These are phyloP conservation scores for Alca torda DNA, from an alignment of 2,797 vertebrate species.

Conservation along the genomic window DNA sequence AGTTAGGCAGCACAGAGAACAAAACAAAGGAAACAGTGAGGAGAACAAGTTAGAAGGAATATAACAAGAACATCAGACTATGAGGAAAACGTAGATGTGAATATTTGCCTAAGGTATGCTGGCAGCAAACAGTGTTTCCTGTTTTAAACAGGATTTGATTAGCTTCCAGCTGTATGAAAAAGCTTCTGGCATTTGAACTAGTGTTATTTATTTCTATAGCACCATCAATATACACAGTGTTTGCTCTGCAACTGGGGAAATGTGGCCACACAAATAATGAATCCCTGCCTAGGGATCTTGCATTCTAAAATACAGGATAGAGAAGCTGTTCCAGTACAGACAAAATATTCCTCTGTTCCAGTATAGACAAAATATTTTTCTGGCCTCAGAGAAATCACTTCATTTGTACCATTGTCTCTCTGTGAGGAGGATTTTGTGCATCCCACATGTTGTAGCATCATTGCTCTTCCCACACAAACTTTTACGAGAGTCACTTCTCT, in stretches of 20 bases:
- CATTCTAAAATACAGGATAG: background rate
- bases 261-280: background rate
- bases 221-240: background rate
- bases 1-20: background rate
- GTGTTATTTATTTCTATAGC: background rate
- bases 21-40: conserved; percentile 3
- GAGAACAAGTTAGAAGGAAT: background rate
- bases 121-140: conserved; percentile 10
- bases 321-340: background rate
- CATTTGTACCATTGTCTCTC: background rate
- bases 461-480: background rate
- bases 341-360: background rate
- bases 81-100: background rate
- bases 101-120: conserved; percentile 27
- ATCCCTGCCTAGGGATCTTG: background rate
- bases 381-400: background rate
- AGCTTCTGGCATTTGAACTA: background rate
- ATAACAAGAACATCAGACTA: background rate
- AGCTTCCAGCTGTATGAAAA: conserved; percentile 29
- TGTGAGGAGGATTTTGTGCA: background rate
- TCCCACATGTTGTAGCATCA: background rate
- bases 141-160: conserved; percentile 6
- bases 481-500: background rate
- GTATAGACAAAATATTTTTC: background rate
- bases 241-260: background rate